Evolutionary conservation across 2,888 invertebrate genomes (phyloP), one percentile per base, ranked within the genome.

Genomic region (Synanthedon vespiformis): DNA sequence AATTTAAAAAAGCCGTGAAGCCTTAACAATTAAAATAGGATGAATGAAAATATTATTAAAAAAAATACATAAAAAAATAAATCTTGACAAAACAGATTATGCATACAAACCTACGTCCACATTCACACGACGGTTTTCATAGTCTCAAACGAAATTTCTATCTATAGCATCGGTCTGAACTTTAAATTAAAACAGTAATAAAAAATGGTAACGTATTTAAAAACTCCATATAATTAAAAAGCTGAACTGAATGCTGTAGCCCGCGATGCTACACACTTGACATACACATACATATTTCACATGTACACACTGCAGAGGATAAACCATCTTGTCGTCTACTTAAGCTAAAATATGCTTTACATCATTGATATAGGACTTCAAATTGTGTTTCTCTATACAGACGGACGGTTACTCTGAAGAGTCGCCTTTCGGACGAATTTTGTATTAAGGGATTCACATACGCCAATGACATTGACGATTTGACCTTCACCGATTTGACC

Each of bases 191-290:
- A 63, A 61, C 55, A 55, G 54, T 55, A 59, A 60, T 51, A 57
- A 58, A 61, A 57, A 51, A 44, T 4, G 41, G 57, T 12, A 44
- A 44, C 13, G 44, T 44, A 12, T 44, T 44, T 44, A 44, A 44
- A 58, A 59, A 59, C 56, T 40, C 51, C 62, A 60, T 68, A 61
- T 66, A 69, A 74, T 73, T 69, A 71, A 69, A 68, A 66, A 64
- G 64, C 61, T 57, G 63, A 58, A 63, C 64, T 72, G 62, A 69
- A 71, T 67, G 59, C 55, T 60, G 63, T 58, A 57, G 57, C 56
- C 65, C 62, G 61, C 57, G 64, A 64, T 62, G 63, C 57, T 57
- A 55, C 59, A 55, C 59, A 50, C 59, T 44, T 44, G 44, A 44
- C 44, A 44, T 14, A 44, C 2, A 44, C 44, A 44, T 13, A 13